Percentiles rank a stretch among this genome's conserved stretches.
Conservation (phyloP, 2,113 vertebrate species). For the Stegastes partitus region DNA sequence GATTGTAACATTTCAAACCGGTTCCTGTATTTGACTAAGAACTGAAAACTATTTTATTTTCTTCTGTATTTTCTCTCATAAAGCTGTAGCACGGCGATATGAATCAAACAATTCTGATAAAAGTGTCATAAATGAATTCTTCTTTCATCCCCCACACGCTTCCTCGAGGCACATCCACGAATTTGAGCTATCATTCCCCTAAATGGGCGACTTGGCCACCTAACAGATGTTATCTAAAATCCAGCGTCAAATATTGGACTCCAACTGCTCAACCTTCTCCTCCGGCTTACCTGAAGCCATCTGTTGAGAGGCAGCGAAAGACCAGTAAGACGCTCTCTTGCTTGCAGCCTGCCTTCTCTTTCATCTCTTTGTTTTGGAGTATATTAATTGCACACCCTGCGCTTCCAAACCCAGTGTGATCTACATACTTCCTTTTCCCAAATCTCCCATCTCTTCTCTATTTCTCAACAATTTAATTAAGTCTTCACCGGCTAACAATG, state of each 20-base stretch:
- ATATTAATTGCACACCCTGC: constrained; percentile 18
- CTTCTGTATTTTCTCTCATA: no score
- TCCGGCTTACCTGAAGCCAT: constrained; percentile 47
- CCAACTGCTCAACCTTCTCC: constrained; percentile 43
- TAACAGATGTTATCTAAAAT: constrained; percentile 45
- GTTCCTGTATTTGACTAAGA: neutral
- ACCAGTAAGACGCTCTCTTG: constrained; percentile 12
- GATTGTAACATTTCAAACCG: constrained; percentile 1
- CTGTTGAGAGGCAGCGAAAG: constrained; percentile 43
- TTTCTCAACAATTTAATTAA: constrained; percentile 26
- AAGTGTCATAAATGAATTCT: no score
- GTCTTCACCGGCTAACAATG: neutral
- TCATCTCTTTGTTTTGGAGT: constrained; percentile 42
- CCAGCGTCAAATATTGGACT: constrained; percentile 32
- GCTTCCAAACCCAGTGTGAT: neutral
- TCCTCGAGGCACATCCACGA: neutral
- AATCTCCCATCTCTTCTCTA: constrained; percentile 13
- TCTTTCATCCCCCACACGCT: neutral
- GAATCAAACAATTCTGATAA: no score
- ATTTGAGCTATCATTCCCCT: neutral
- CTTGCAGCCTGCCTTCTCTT: constrained; percentile 26
- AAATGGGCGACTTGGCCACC: constrained; percentile 21
- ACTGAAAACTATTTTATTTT: no score
- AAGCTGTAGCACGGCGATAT: no score
- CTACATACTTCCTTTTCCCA: constrained; percentile 13